Conservation (phyloP, 2,113 vertebrate species). For the Xyrauchen texanus region DNA sequence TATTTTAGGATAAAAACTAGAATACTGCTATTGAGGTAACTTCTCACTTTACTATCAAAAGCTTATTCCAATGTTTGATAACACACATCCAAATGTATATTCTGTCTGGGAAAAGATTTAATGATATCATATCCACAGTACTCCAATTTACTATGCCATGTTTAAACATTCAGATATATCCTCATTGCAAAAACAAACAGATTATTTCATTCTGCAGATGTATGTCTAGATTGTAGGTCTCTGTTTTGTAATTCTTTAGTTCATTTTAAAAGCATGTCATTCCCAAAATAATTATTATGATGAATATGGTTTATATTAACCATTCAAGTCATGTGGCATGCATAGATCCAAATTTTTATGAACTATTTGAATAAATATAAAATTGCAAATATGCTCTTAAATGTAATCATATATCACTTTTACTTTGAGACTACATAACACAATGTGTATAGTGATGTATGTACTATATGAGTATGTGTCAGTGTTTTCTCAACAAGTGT, state of each 20-base stretch:
- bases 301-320: conserved; percentile 23
- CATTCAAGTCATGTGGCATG: background rate
- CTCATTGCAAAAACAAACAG: conserved; percentile 31
- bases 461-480: background rate
- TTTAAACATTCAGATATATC: conserved; percentile 37
- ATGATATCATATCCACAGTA: background rate
- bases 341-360: background rate
- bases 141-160: background rate
- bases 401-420: no score
- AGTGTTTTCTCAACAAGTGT: conserved; percentile 27
- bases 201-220: conserved; percentile 33
- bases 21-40: conserved; percentile 14
- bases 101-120: conserved; percentile 7
- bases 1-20: background rate
- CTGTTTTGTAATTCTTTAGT: conserved; percentile 34
- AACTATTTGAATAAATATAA: no score
- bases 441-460: conserved; percentile 7
- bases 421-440: background rate
- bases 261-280: conserved; percentile 42
- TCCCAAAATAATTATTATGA: background rate
- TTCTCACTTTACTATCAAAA: conserved; percentile 2
- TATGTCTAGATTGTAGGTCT: conserved; percentile 48
- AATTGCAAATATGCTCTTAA: background rate
- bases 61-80: conserved; percentile 10
- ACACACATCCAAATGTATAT: conserved; percentile 1